A percentile compares a stretch with the other conserved stretches of the same genome.
Evolutionary conservation across 2,113 vertebrate species (phyloP).

Genomic region (Stigmatopora argus): DNA sequence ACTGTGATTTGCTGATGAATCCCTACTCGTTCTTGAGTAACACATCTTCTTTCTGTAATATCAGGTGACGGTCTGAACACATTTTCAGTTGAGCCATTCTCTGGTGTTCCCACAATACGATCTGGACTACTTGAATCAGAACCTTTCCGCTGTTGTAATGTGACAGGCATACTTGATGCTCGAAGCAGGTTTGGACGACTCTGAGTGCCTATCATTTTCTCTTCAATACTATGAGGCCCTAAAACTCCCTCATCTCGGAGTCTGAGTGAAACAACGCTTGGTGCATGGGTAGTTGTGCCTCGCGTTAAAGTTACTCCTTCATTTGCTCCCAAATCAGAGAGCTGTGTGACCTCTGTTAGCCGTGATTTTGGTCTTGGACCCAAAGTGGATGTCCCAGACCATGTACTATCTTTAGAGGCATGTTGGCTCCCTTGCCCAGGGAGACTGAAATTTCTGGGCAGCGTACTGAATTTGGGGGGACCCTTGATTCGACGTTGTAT

Average conservation of each 20-base stretch:
- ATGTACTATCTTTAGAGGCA: slow-evolving; percentile 64
- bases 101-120: slow-evolving; percentile 40
- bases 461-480: slow-evolving; percentile 89
- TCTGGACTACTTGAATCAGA: slow-evolving; percentile 59
- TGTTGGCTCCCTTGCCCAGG: slow-evolving; percentile 74
- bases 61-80: slow-evolving; percentile 60
- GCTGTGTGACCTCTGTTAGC: slow-evolving; percentile 73
- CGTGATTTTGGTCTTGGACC: slow-evolving; percentile 74
- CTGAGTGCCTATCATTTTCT: slow-evolving; percentile 49
- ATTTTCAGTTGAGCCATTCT: slow-evolving; percentile 49
- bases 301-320: slow-evolving; percentile 39
- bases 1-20: slow-evolving; percentile 70
- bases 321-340: slow-evolving; percentile 53
- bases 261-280: slow-evolving; percentile 60
- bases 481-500: slow-evolving; percentile 87
- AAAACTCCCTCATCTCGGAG: slow-evolving; percentile 56
- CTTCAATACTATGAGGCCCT: slow-evolving; percentile 36
- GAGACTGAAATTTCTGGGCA: slow-evolving; percentile 94
- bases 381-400: slow-evolving; percentile 74
- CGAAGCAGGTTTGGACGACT: slow-evolving; percentile 84
- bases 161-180: slow-evolving; percentile 88
- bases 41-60: slow-evolving; percentile 39
- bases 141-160: slow-evolving; percentile 73
- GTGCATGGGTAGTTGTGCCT: slow-evolving; percentile 24
- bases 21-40: slow-evolving; percentile 49